Percentiles rank a stretch among this genome's conserved stretches.
phyloP scores from a whole-genome alignment of 1,140 invertebrate species.

The Ptiloglossa arizonensis region DNA sequence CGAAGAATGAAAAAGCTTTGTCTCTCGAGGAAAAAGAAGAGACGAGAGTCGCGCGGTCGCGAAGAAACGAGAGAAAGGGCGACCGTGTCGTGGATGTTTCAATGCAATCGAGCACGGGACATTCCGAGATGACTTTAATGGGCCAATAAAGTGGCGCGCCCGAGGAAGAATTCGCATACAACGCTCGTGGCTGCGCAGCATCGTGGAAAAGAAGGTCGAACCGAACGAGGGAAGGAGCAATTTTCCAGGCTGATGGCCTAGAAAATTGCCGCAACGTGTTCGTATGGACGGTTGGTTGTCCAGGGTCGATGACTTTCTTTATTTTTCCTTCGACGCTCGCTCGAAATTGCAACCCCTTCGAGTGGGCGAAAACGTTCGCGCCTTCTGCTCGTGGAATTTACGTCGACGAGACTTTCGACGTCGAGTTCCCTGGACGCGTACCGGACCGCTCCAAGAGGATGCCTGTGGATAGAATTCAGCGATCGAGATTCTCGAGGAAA shows the following conservation, averaged over 20 bases:
- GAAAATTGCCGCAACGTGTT: conserved; percentile 67
- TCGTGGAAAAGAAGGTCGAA: background rate
- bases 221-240: conserved; percentile 54
- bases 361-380: too few relatives aligned
- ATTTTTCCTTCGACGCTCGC: too few relatives aligned
- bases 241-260: conserved; percentile 70
- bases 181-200: background rate
- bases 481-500: too few relatives aligned
- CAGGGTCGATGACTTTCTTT: conserved; percentile 33
- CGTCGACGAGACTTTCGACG: too few relatives aligned
- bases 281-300: conserved; percentile 4
- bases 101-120: background rate
- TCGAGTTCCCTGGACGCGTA: too few relatives aligned
- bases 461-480: too few relatives aligned
- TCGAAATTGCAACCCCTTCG: too few relatives aligned
- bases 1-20: too few relatives aligned
- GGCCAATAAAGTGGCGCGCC: background rate
- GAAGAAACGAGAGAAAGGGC: too few relatives aligned
- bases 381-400: too few relatives aligned
- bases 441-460: too few relatives aligned
- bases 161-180: background rate
- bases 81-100: background rate
- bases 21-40: too few relatives aligned
- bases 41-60: background rate
- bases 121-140: background rate